These are phyloP conservation scores for Camelus bactrianus DNA, from an alignment of 2,113 vertebrate species.

Conservation along the genomic window DNA sequence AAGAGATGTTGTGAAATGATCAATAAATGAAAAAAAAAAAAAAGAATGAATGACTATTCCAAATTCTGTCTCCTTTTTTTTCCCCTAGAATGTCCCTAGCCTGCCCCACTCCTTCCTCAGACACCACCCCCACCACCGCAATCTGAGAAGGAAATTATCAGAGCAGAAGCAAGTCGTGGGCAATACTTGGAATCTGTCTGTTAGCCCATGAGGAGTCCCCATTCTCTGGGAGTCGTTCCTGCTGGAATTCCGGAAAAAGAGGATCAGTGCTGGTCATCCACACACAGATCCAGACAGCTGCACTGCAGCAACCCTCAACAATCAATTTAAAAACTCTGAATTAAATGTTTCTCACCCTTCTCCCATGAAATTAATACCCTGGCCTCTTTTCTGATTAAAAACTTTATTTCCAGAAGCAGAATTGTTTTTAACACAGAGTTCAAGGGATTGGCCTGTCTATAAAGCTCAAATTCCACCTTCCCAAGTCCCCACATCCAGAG, in stretches of 20 bases:
- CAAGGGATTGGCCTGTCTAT: neutral
- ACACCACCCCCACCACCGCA: neutral
- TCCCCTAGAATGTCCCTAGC: neutral
- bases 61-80: neutral
- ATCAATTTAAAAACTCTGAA: neutral
- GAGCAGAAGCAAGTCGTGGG: neutral
- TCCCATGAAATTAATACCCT: neutral
- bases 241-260: neutral
- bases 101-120: neutral
- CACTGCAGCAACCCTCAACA: neutral
- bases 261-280: neutral
- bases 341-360: neutral
- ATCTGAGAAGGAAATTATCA: neutral
- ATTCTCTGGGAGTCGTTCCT: neutral
- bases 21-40: neutral
- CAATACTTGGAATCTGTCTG: neutral
- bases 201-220: neutral
- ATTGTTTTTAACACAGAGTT: constrained; percentile 39
- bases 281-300: neutral
- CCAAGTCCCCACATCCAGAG: neutral
- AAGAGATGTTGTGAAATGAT: neutral
- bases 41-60: neutral
- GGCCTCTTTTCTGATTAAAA: constrained; percentile 44
- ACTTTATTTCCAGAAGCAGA: constrained; percentile 75
- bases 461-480: neutral